These are phyloP conservation scores for Bubo blakistoni DNA, from an alignment of 2,113 vertebrate genomes.

Conservation along the genomic window DNA sequence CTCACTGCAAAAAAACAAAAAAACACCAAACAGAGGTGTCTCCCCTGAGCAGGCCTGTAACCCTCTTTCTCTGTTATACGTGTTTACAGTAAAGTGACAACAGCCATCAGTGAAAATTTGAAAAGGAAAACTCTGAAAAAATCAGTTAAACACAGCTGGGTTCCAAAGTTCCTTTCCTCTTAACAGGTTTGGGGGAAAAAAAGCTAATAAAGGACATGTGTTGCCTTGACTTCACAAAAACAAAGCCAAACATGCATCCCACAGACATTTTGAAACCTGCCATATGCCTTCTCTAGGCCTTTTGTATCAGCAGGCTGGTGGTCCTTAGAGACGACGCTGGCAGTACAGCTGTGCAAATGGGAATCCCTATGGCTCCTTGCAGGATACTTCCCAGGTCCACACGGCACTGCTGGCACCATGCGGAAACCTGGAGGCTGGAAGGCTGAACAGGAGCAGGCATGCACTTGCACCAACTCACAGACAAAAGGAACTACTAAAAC, in stretches of 20 bases:
- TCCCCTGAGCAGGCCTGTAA: background rate
- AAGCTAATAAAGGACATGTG: background rate
- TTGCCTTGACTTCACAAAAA: background rate
- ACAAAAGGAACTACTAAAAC: background rate
- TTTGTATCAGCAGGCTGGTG: background rate
- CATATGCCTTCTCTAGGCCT: background rate
- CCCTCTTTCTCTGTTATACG: background rate
- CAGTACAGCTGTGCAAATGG: background rate
- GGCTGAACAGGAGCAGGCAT: background rate
- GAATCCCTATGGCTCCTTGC: background rate
- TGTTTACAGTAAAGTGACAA: background rate
- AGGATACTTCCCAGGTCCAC: background rate
- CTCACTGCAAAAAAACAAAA: background rate
- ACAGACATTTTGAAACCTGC: background rate
- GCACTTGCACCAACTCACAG: background rate
- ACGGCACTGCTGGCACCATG: background rate
- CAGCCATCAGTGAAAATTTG: background rate
- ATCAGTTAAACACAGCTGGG: background rate
- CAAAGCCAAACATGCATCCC: background rate
- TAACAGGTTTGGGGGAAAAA: background rate
- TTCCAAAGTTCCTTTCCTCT: background rate
- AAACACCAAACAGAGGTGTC: background rate
- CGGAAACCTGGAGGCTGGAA: background rate
- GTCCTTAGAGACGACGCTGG: background rate
- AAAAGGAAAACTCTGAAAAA: background rate